Conservation (phyloP, 2,113 vertebrate species). For the Ovibos moschatus region DNA sequence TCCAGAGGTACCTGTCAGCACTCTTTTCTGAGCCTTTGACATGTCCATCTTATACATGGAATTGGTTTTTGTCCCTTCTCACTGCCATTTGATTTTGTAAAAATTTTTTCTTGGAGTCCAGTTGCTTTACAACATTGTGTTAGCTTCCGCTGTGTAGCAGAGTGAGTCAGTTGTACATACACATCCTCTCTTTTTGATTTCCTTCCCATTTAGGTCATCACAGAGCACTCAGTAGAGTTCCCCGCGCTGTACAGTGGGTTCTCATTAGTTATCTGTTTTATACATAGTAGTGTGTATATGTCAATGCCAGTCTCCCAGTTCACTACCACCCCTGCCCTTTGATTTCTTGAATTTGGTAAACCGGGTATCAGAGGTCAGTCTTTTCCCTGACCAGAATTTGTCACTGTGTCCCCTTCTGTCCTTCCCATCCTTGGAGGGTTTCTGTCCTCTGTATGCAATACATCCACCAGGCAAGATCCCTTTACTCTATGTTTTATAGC, state of each 20-base stretch:
- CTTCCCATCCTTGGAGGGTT: not conserved
- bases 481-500: not conserved
- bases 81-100: not conserved
- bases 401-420: fast-evolving
- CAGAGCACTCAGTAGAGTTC: not conserved
- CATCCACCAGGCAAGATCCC: fast-evolving
- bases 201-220: not conserved
- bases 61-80: not conserved
- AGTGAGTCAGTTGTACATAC: not conserved
- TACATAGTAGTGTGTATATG: not conserved
- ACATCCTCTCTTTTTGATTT: not conserved
- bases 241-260: not conserved
- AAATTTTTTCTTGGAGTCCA: not conserved
- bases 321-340: not conserved
- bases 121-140: not conserved
- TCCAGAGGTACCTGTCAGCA: not conserved
- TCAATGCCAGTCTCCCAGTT: not conserved
- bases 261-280: not conserved
- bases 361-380: fast-evolving
- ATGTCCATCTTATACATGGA: not conserved
- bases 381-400: not conserved
- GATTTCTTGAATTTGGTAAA: not conserved
- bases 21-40: not conserved
- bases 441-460: not conserved
- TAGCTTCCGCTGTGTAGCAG: not conserved